phyloP scores from a whole-genome alignment of 2,113 vertebrate species.

The Melanocharis versteri region DNA sequence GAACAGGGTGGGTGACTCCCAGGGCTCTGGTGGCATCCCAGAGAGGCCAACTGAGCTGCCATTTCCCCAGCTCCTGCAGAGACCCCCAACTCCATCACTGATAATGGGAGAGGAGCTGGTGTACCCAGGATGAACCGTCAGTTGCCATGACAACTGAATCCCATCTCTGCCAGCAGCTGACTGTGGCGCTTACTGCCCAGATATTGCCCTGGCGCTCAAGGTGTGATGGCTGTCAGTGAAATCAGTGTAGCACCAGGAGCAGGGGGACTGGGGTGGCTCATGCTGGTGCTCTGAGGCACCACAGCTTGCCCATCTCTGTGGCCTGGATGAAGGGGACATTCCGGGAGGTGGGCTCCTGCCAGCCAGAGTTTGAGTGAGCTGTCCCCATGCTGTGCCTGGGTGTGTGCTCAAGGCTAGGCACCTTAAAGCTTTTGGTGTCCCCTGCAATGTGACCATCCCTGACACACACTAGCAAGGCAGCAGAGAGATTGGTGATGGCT shows the following conservation, averaged over 20 bases:
- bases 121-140: constrained; percentile 25
- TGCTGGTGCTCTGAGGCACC: not conserved
- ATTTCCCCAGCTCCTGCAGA: not conserved
- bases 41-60: not conserved
- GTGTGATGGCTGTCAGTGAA: not conserved
- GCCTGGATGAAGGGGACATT: not conserved
- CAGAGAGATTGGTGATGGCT: not conserved
- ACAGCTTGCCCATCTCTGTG: fast-evolving
- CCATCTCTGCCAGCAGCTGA: not conserved
- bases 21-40: not conserved
- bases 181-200: not conserved
- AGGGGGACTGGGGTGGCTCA: not conserved
- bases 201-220: not conserved
- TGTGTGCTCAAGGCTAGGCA: not conserved
- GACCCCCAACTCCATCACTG: not conserved
- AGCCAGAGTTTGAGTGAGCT: not conserved
- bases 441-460: fast-evolving
- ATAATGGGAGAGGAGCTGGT: not conserved
- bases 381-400: not conserved
- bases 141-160: constrained; percentile 61
- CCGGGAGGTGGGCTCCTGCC: not conserved
- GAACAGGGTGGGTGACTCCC: not conserved
- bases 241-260: not conserved
- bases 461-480: not conserved
- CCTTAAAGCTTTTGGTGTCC: not conserved